Conservation (phyloP, 2,888 invertebrate species). For the Meiosimyza decipiens region DNA sequence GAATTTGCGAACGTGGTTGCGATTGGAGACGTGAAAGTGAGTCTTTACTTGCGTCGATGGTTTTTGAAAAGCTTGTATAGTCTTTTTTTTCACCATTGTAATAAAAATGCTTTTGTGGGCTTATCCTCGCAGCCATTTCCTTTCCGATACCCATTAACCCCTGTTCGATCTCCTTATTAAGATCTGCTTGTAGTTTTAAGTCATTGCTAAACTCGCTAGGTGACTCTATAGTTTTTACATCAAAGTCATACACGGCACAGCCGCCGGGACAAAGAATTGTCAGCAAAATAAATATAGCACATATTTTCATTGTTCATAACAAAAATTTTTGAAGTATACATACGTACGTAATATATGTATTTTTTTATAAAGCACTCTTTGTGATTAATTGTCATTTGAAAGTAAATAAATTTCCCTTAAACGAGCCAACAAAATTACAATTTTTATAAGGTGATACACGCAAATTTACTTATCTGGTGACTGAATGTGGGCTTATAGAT, state of each 20-base stretch:
- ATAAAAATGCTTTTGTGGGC: too few species aligned
- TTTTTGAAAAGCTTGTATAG: too few species aligned
- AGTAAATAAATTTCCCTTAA: neutral
- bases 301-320: constrained; percentile 52
- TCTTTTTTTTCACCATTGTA: too few species aligned
- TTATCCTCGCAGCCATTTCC: too few species aligned
- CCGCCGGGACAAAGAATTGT: constrained; percentile 55
- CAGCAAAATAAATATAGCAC: constrained; percentile 52
- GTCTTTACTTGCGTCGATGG: too few species aligned
- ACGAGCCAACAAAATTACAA: too few species aligned
- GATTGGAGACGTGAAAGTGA: neutral
- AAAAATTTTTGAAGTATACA: neutral
- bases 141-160: constrained; percentile 42
- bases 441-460: too few species aligned
- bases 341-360: too few species aligned
- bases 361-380: too few species aligned
- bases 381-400: neutral
- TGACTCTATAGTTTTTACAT: constrained; percentile 54
- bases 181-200: constrained; percentile 54
- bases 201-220: constrained; percentile 55
- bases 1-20: neutral
- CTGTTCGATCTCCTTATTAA: constrained; percentile 52
- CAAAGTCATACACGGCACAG: constrained; percentile 56
- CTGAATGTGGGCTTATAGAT: too few species aligned
- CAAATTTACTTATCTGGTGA: too few species aligned